A percentile compares a stretch with the other conserved stretches of the same genome.
phyloP scores from a whole-genome alignment of 2,888 invertebrate genomes.

The Cetonia aurata region DNA sequence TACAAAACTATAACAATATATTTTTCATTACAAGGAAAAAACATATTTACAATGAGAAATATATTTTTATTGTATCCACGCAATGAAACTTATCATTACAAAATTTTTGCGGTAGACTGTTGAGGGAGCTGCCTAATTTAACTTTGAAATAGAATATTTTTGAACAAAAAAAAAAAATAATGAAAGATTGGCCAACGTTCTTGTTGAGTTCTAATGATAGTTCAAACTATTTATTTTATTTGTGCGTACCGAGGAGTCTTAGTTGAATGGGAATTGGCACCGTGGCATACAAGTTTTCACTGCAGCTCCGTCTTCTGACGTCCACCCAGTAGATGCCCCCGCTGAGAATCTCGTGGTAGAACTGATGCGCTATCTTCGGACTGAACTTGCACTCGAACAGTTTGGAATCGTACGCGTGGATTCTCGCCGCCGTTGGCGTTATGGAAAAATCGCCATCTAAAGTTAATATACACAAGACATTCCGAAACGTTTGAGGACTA shows the following conservation, averaged over 20 bases:
- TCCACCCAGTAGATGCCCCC: slow-evolving; percentile 59
- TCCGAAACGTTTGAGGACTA: background rate
- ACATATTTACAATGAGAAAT: too few species aligned
- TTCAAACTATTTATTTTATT: too few species aligned
- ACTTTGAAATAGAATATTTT: too few species aligned
- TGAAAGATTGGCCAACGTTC: too few species aligned
- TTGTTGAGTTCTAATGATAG: too few species aligned
- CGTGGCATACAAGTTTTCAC: slow-evolving; percentile 15
- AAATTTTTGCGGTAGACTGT: too few species aligned
- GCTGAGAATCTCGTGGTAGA: slow-evolving; percentile 58
- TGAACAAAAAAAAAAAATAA: too few species aligned
- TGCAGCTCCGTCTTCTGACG: slow-evolving; percentile 9
- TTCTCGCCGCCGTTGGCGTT: slow-evolving; percentile 55
- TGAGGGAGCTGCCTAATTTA: too few species aligned
- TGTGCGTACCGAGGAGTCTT: slow-evolving; percentile 53
- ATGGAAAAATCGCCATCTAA: slow-evolving; percentile 57
- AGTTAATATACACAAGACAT: background rate
- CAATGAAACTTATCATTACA: too few species aligned
- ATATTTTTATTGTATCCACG: too few species aligned
- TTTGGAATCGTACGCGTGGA: slow-evolving; percentile 57
- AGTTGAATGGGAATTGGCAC: slow-evolving; percentile 57
- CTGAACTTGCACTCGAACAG: slow-evolving; percentile 62
- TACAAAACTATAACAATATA: too few species aligned
- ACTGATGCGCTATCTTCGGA: slow-evolving; percentile 56
- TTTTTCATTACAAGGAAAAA: too few species aligned